Base-by-base conservation (phyloP, 1,140 invertebrate species). In the Neodiprion virginianus region DNA sequence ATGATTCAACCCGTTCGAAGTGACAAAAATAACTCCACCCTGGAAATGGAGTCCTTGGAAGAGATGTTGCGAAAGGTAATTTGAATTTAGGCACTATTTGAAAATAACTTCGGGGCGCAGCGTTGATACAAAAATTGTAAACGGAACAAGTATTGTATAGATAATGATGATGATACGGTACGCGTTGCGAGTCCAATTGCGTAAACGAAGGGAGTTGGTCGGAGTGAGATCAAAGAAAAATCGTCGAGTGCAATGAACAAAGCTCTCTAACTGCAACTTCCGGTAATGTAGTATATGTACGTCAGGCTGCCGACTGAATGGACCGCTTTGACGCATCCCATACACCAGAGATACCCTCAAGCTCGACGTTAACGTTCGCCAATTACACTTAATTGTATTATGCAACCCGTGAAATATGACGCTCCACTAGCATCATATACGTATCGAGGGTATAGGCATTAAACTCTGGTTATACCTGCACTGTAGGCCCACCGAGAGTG, bases 51-150 rank as follows among this genome's bases (percentile, higher is more conserved):
- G 83, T 94, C 94, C 78, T 89, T 95, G 79, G 93, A 95, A 86
- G 94, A 95, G 89, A 94, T 94, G 93, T 91, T 95, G 84, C 92
- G 93, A 85, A 95, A 95, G 93, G 93, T 95, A 90, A 91, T 71
- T 17, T 69, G 67, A 12, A 28, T 69, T 17, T 10, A 69, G 17
- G 17, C 67, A 40, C 67, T 17, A 69, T 69, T 69, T 40, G 28
- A 40, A 40, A 40, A 40, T 40, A 40, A 40, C 28, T 40, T 2
- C 28, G 5, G 2, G 28, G 28, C 28, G 28, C 28, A 40, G 28
- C 28, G 28, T 40, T 40, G 28, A 40, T 40, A 40, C 17, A 40
- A 40, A 40, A 1, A 40, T 40, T 5, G 5, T 40, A 40, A 40
- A 40, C 28, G 28, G 28, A 40, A 40, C 28, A 40, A 40, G 28